These are phyloP conservation scores for Lepus townsendii DNA, from an alignment of 2,797 vertebrate genomes.

Conservation along the genomic window DNA sequence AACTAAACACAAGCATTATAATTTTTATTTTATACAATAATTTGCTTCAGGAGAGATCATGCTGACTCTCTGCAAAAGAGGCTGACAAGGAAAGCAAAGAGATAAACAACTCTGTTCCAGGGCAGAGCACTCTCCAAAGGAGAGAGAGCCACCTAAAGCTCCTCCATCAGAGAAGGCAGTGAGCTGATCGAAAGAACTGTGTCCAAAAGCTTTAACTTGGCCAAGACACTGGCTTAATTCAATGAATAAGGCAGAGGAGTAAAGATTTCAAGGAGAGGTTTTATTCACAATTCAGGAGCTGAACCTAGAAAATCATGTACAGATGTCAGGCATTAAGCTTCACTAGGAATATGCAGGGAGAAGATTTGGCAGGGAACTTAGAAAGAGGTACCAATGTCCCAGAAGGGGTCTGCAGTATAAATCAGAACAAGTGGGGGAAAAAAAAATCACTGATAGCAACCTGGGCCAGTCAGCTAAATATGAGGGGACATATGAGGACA, in stretches of 20 bases:
- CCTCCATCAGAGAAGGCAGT: neutral
- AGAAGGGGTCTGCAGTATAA: neutral
- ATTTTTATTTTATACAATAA: slow-evolving; percentile 24
- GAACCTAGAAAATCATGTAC: neutral
- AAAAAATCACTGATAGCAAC: neutral
- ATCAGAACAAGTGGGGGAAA: neutral
- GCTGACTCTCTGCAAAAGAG: neutral
- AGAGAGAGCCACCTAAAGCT: neutral
- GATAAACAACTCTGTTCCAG: neutral
- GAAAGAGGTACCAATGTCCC: neutral
- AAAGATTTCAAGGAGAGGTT: slow-evolving; percentile 28
- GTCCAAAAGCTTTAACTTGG: neutral
- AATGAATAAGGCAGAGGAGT: neutral
- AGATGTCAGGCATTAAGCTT: neutral
- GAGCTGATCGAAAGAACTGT: neutral
- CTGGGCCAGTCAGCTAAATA: neutral
- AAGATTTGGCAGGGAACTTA: neutral
- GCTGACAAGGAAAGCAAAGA: neutral
- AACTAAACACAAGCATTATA: neutral
- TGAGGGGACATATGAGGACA: neutral
- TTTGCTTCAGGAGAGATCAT: slow-evolving; percentile 19
- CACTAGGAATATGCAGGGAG: neutral
- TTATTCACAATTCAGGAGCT: slow-evolving; percentile 38
- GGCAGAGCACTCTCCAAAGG: neutral
- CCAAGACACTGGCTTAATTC: neutral